Percentiles rank a stretch among this genome's conserved stretches.
Conservation (phyloP, 2,888 invertebrate species). For the Lutraria lutraria region DNA sequence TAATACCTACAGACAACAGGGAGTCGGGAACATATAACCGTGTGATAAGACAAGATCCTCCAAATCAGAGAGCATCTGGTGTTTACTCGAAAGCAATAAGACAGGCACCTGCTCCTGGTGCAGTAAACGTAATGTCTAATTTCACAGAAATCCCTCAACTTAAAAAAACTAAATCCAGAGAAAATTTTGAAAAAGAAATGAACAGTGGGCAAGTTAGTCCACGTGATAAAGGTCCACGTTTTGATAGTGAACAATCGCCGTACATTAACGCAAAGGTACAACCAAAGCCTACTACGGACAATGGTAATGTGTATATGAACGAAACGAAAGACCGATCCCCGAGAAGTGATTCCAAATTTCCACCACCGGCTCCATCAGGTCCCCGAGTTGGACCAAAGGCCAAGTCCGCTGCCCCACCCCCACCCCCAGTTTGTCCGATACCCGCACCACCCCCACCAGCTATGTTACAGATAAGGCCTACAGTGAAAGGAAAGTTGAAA, state of each 20-base stretch:
- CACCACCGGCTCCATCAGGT: slow-evolving; percentile 56
- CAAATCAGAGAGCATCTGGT: slow-evolving; percentile 28
- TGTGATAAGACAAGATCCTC: slow-evolving; percentile 45
- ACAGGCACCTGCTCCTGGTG: slow-evolving; percentile 52
- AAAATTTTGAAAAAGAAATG: slow-evolving; percentile 31
- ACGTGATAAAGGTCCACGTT: slow-evolving; percentile 39
- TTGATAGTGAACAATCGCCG: slow-evolving; percentile 9
- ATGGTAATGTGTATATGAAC: slow-evolving; percentile 46
- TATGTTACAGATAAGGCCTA: neutral
- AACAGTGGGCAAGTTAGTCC: slow-evolving; percentile 25
- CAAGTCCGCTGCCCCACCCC: slow-evolving; percentile 46
- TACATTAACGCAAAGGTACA: slow-evolving; percentile 27
- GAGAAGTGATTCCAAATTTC: slow-evolving; percentile 20
- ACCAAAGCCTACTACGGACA: neutral
- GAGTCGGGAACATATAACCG: slow-evolving; percentile 61
- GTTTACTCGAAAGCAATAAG: slow-evolving; percentile 46
- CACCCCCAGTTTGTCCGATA: slow-evolving; percentile 23
- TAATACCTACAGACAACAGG: slow-evolving; percentile 29
- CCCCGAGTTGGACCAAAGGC: slow-evolving; percentile 26
- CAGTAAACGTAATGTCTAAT: slow-evolving; percentile 67
- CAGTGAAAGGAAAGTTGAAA: slow-evolving; percentile 64
- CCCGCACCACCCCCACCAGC: slow-evolving; percentile 45
- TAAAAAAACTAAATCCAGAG: slow-evolving; percentile 50
- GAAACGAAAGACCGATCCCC: slow-evolving; percentile 32
- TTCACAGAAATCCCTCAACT: slow-evolving; percentile 64